Evolutionary conservation across 2,797 vertebrate species (phyloP).

Genomic region (Erethizon dorsatum): DNA sequence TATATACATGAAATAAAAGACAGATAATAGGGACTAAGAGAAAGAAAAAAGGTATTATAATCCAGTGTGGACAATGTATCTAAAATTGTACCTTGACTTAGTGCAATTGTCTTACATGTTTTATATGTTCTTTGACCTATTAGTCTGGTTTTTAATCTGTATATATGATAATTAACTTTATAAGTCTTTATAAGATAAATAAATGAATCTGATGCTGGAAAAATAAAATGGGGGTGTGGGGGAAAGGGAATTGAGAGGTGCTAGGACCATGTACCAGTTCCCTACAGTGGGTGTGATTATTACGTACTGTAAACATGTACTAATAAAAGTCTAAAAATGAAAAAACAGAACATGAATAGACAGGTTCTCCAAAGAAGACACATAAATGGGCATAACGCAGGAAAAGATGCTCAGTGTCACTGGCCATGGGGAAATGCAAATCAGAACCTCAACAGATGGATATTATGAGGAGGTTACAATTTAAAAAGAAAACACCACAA

Average conservation of each 20-base stretch:
- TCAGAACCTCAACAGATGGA: background rate
- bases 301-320: background rate
- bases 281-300: background rate
- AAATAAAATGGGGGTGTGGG: background rate
- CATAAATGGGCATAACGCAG: background rate
- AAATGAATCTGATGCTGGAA: background rate
- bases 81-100: background rate
- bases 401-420: background rate
- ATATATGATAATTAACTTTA: background rate
- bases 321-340: background rate
- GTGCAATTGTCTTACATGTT: background rate
- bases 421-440: background rate
- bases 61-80: background rate
- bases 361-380: background rate
- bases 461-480: background rate
- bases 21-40: background rate
- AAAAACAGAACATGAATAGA: background rate
- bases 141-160: background rate
- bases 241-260: background rate
- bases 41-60: background rate
- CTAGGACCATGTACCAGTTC: accelerated
- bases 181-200: background rate
- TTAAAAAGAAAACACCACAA: background rate
- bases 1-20: background rate
- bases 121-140: background rate